Conservation (phyloP, 2,888 invertebrate species). For the Mallateleia sp. region DNA sequence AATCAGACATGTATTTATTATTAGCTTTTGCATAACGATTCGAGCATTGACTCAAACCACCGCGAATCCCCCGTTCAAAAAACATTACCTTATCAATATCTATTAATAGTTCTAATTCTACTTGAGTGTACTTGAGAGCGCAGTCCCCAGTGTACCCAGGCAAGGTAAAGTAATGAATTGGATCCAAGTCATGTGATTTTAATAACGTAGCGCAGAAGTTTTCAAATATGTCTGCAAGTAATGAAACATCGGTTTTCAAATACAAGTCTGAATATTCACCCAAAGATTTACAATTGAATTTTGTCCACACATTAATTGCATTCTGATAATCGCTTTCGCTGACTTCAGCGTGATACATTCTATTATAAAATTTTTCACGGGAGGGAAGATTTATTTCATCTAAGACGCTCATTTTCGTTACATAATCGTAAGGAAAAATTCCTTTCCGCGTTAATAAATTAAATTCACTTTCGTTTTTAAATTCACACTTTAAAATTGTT, state of each 20-base stretch:
- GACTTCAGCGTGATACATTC: conserved; percentile 71
- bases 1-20: too few relatives aligned
- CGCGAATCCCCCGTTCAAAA: conserved; percentile 17
- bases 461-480: conserved; percentile 35
- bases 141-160: too few relatives aligned
- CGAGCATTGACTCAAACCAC: conserved; percentile 18
- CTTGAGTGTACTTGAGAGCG: not conserved
- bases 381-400: conserved; percentile 70
- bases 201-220: conserved; percentile 2
- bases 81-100: conserved; percentile 22
- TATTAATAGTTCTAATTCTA: conserved; percentile 24
- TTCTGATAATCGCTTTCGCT: conserved; percentile 82
- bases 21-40: conserved; percentile 1
- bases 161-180: too few relatives aligned
- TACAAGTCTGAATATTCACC: conserved; percentile 47
- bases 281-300: conserved; percentile 28
- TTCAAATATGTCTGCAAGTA: conserved; percentile 26
- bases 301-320: conserved; percentile 75
- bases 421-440: conserved; percentile 84
- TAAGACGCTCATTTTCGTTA: conserved; percentile 77
- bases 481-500: too few relatives aligned
- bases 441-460: conserved; percentile 79
- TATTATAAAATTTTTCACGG: conserved; percentile 78
- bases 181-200: conserved; percentile 21
- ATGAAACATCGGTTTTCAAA: conserved; percentile 37